These are phyloP conservation scores for Grus americana DNA, from an alignment of 2,113 vertebrate genomes.

Conservation along the genomic window DNA sequence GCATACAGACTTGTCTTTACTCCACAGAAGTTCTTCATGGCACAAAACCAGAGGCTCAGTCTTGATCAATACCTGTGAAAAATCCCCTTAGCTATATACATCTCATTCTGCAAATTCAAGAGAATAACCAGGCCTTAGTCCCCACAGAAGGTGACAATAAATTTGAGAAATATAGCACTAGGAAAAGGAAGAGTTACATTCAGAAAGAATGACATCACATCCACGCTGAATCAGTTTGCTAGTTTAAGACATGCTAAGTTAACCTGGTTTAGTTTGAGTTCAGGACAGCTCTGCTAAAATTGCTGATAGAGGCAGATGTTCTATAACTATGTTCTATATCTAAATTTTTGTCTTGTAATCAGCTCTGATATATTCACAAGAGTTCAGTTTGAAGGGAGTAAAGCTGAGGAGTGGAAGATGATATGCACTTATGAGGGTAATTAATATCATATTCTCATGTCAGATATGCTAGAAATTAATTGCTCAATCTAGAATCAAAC, in stretches of 20 bases:
- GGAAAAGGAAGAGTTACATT: not conserved
- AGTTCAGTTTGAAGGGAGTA: too few relatives aligned
- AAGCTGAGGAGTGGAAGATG: not conserved
- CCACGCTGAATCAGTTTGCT: not conserved
- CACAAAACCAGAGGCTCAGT: not conserved
- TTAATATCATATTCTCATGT: not conserved
- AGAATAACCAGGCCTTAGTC: not conserved
- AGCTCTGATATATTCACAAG: not conserved
- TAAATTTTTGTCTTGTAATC: not conserved
- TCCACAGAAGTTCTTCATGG: not conserved
- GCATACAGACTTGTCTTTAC: not conserved
- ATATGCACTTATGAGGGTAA: not conserved
- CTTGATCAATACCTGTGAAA: not conserved
- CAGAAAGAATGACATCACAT: not conserved
- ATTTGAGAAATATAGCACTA: not conserved
- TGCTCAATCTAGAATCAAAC: not conserved
- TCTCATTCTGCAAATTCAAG: not conserved
- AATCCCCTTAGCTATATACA: not conserved
- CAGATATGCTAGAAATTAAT: not conserved
- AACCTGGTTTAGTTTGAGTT: not conserved
- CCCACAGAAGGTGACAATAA: not conserved
- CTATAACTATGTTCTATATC: not conserved
- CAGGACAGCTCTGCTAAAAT: not conserved
- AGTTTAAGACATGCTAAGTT: not conserved
- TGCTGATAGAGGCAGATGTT: not conserved